Conservation (phyloP, 2,888 invertebrate species). For the Quadroppia sp. region DNA sequence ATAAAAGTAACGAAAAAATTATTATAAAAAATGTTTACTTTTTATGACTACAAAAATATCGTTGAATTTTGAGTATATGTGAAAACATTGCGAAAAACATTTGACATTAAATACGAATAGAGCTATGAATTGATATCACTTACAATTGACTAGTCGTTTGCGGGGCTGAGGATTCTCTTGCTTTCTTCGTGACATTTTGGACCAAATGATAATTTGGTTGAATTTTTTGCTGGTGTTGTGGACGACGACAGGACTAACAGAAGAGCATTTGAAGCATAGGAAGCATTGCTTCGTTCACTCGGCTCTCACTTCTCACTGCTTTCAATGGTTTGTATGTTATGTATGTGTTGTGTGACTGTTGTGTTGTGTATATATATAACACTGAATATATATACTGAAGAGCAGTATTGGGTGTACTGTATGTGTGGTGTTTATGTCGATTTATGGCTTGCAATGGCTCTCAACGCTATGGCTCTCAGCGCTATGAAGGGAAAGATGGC, state of each 20-base stretch:
- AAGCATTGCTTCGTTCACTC: slow-evolving; percentile 21
- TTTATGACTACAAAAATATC: not conserved
- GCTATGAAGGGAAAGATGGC: slow-evolving; percentile 28
- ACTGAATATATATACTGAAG: no score
- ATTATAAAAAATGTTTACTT: slow-evolving; percentile 19
- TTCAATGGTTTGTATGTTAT: slow-evolving; percentile 25
- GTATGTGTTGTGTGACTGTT: slow-evolving; percentile 28
- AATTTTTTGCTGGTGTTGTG: no score
- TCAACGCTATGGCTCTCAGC: not conserved
- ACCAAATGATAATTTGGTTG: no score
- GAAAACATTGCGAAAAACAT: not conserved
- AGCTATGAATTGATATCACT: slow-evolving; percentile 46
- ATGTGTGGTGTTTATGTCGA: slow-evolving; percentile 21
- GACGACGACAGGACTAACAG: no score
- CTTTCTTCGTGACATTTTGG: slow-evolving; percentile 52
- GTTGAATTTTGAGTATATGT: not conserved
- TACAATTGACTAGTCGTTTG: slow-evolving; percentile 53
- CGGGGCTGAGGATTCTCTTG: slow-evolving; percentile 55
- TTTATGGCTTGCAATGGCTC: slow-evolving; percentile 32
- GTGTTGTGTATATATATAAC: no score
- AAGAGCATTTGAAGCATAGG: not conserved
- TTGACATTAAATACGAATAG: not conserved
- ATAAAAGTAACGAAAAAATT: not conserved
- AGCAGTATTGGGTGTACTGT: not conserved
- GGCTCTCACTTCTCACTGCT: not conserved